Percentiles rank a stretch among this genome's conserved stretches.
These are phyloP conservation scores for Drosophila kokeensis DNA, from an alignment of 2,888 invertebrate species.

Conservation along the genomic window DNA sequence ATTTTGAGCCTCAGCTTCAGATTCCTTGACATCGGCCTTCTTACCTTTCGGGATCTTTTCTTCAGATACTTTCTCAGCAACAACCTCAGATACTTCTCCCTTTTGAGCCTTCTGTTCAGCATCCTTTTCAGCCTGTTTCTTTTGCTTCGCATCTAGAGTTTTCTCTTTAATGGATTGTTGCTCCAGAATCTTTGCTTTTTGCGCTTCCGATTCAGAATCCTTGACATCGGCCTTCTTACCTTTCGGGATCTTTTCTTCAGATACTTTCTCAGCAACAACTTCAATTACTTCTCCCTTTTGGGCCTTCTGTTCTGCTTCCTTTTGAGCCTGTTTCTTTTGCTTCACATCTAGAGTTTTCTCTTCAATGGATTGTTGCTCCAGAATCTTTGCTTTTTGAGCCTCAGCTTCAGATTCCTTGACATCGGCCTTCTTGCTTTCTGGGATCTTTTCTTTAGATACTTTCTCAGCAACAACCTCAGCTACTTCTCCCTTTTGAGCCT, in stretches of 20 bases:
- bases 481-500: neutral
- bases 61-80: neutral
- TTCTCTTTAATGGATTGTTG: neutral
- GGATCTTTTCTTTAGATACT: neutral
- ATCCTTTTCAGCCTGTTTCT: neutral
- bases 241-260: neutral
- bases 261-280: neutral
- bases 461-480: neutral
- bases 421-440: neutral
- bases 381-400: neutral
- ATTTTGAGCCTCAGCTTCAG: fast-evolving
- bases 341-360: neutral
- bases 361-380: neutral
- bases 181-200: neutral
- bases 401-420: neutral
- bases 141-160: fast-evolving
- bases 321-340: neutral
- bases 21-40: fast-evolving
- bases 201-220: neutral
- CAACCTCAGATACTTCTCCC: neutral
- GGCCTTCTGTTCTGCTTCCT: conserved; percentile 10
- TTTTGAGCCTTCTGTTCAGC: neutral
- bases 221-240: fast-evolving
- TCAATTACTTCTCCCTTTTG: conserved; percentile 13
- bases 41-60: fast-evolving